Base-by-base conservation (phyloP, 2,113 vertebrate species). In the Coregonus clupeaformis region DNA sequence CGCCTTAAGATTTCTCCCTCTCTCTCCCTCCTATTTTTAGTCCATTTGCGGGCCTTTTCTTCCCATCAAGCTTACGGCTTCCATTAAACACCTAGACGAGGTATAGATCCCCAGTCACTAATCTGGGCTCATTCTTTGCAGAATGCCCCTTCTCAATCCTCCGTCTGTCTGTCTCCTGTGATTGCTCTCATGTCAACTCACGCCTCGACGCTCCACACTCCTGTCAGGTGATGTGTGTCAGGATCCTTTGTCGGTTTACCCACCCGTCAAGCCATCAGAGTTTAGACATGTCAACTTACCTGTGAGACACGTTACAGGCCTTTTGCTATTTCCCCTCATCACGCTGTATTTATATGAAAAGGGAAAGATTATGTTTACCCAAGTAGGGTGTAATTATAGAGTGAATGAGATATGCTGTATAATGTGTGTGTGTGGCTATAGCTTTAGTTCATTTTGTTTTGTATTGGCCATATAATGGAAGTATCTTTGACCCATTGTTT, bases 231-330 rank as follows among this genome's bases (percentile, higher is more conserved):
- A 84, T 68, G 86, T 90, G 86, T 89, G 27, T 85, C 84, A 68
- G 86, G 81, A 89, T 92, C 87, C 89, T 88, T 86, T 88, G 87
- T 92, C 89, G 87, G 82, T 87, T 89, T 86, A 86, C 88, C 88
- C 87, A 87, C 82, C 84, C 86, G 90, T 90, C 90, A 90, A 72
- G 83, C 74, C 81, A 52, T 71, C 84, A 82, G 88, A 90, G 84
- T 90, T 87, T 82, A 88, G 84, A 91, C 79, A 75, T 88, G 85
- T 87, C 87, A 85, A 82, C 80, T 84, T 83, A 86, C 80, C 83
- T 85, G 57, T 80, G 71, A 73, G 76, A 68, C 83, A 5, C 65
- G 6, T 14, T 13, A 18, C 29, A 6, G 65, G 30, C 65, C 2
- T 12, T 25, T 11, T 62, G 22, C 22, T 18, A 83, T 75, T 77